Evolutionary conservation across 2,113 vertebrate species (phyloP), one percentile per base, ranked within the genome.

Genomic region (Corvus hawaiiensis): DNA sequence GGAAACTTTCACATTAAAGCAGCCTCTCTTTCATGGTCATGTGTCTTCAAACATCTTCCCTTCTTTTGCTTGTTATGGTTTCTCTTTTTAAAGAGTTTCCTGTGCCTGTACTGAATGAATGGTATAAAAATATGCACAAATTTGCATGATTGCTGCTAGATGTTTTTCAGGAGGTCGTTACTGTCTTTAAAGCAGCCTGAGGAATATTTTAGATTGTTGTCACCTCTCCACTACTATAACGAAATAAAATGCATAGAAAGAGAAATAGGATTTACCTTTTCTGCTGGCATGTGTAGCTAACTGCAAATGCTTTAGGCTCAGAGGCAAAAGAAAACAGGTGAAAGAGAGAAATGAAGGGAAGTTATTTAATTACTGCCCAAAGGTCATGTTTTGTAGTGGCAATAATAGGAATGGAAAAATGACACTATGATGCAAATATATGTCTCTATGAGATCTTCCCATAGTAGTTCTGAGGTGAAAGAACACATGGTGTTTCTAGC

Each of bases 381-480:
- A 72, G 72, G 62, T 84, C 63, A 43, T 56, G 48, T 39, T 94
- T 84, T 67, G 27, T 10, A 12, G 23, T 82, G 63, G 68, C 61
- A 91, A 46, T 33, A 87, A 37, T 28, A 46, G 41, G 64, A 97
- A 77, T 80, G 59, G 78, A 68, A 92, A 96, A 90, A 92, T 41
- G 37, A 43, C 33, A 87, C 68, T 37, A 32, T 2, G 20, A 89
- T 85, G 76, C 30, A 82, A 74, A 66, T 32, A 13, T 73, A 37
- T 33, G 81, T 76, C 71, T 94, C 94, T 82, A 68, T 59, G 69
- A 95, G 71, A 82, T 89, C 86, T 96, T 51, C 48, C 44, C 26
- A 9, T 33, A 84, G 77, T 84, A 95, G 48, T 37, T 96, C 66
- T 77, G 69, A 82, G 44, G 75, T 81, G 91, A 92, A 97, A 94